phyloP scores from a whole-genome alignment of 1,140 invertebrate genomes.

The Saccostrea cuccullata region DNA sequence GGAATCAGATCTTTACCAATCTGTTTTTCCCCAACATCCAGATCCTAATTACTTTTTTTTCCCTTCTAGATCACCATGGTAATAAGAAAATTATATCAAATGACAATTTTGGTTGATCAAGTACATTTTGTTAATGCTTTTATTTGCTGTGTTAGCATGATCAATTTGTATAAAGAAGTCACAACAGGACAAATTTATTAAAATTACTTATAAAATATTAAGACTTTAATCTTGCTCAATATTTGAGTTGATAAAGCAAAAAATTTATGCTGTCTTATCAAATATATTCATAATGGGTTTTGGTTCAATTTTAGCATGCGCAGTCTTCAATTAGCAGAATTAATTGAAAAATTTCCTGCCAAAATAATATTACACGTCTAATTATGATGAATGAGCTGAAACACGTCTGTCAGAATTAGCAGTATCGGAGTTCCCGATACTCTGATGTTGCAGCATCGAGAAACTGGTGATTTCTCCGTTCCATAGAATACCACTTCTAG shows the following conservation, averaged over 20 bases:
- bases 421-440: not conserved
- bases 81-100: not conserved
- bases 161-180: too few relatives aligned
- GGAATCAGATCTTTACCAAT: slow-evolving; percentile 2
- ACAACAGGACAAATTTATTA: too few relatives aligned
- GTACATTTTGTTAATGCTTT: too few relatives aligned
- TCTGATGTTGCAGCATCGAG: not conserved
- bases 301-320: not conserved
- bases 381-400: slow-evolving; percentile 15
- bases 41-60: slow-evolving; percentile 4
- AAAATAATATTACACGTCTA: slow-evolving; percentile 11
- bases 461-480: not conserved
- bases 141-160: too few relatives aligned
- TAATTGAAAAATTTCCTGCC: slow-evolving; percentile 21
- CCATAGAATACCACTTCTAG: not conserved
- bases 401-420: not conserved
- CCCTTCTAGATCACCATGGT: not conserved
- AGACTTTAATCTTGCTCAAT: not conserved
- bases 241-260: not conserved
- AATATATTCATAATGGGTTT: not conserved
- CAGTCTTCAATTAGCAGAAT: slow-evolving; percentile 7
- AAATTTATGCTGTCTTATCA: not conserved
- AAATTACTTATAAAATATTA: not conserved
- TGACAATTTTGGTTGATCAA: too few relatives aligned
- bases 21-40: not conserved